Percentiles rank a stretch among this genome's conserved stretches.
Evolutionary conservation across 2,113 vertebrate species (phyloP).

Genomic region (Ctenodactylus gundi): DNA sequence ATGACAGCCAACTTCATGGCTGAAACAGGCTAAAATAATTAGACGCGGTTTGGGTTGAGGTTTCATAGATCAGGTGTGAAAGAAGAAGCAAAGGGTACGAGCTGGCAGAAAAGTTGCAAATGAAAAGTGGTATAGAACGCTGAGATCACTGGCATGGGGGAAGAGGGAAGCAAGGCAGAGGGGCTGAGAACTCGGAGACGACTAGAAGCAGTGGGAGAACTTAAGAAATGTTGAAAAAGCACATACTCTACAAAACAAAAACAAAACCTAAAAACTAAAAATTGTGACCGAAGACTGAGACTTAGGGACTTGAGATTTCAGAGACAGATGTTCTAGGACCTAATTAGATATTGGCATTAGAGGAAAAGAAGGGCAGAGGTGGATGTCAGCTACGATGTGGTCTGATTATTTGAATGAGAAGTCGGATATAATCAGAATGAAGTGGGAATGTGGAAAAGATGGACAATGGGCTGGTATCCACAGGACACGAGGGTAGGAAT

Average conservation of each 20-base stretch:
- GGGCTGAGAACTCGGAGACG: neutral
- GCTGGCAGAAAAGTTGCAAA: neutral
- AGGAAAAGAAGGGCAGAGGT: neutral
- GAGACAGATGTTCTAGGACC: neutral
- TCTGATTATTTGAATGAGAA: neutral
- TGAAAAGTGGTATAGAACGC: neutral
- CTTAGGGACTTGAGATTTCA: neutral
- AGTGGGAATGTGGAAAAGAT: neutral
- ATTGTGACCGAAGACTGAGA: neutral
- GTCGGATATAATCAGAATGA: neutral
- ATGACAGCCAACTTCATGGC: neutral
- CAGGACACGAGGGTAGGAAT: neutral
- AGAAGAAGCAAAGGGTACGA: neutral
- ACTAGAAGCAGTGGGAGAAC: neutral
- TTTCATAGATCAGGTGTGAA: neutral
- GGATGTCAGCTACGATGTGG: neutral
- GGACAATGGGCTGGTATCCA: neutral
- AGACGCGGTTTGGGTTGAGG: neutral
- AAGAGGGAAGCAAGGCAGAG: neutral
- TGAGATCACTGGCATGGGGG: neutral
- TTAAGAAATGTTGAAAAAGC: too few species aligned
- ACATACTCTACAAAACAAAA: too few species aligned
- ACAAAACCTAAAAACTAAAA: neutral
- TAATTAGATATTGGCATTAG: neutral
- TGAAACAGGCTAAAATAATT: neutral